These are phyloP conservation scores for Coregonus sp. DNA, from an alignment of 2,797 vertebrate species.

Conservation along the genomic window DNA sequence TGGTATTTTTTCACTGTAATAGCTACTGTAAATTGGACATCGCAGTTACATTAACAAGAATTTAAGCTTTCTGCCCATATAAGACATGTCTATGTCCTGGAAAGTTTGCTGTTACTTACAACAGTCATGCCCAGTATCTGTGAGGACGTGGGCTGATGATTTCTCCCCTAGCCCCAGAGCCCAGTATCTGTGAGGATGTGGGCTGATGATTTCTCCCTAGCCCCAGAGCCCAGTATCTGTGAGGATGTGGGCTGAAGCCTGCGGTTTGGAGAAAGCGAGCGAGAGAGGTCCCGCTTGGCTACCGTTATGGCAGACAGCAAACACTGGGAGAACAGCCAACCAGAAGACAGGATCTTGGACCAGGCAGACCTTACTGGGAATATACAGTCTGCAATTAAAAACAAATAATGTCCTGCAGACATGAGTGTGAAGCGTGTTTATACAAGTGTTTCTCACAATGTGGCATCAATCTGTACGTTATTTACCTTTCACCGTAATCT, in stretches of 20 bases:
- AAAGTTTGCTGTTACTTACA: too few relatives aligned
- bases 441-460: constrained; percentile 53
- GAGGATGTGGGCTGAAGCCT: constrained; percentile 35
- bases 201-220: neutral
- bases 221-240: neutral
- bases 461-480: constrained; percentile 48
- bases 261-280: constrained; percentile 6
- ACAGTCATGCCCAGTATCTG: neutral
- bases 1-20: too few relatives aligned
- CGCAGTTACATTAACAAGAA: too few relatives aligned
- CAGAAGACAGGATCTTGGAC: constrained; percentile 63
- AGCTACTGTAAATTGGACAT: too few relatives aligned
- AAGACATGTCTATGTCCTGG: too few relatives aligned
- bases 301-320: constrained; percentile 57
- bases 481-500: constrained; percentile 27
- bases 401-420: constrained; percentile 52
- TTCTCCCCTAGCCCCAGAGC: too few relatives aligned
- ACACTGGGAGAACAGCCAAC: constrained; percentile 33
- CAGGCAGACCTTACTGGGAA: constrained; percentile 36
- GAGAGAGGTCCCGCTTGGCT: constrained; percentile 49
- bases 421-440: constrained; percentile 39
- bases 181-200: too few relatives aligned
- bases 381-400: constrained; percentile 50
- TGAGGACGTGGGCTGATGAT: too few relatives aligned
- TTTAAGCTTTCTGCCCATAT: too few relatives aligned